phyloP scores from a whole-genome alignment of 2,888 invertebrate genomes.

The Brachynemurus nebulosus region DNA sequence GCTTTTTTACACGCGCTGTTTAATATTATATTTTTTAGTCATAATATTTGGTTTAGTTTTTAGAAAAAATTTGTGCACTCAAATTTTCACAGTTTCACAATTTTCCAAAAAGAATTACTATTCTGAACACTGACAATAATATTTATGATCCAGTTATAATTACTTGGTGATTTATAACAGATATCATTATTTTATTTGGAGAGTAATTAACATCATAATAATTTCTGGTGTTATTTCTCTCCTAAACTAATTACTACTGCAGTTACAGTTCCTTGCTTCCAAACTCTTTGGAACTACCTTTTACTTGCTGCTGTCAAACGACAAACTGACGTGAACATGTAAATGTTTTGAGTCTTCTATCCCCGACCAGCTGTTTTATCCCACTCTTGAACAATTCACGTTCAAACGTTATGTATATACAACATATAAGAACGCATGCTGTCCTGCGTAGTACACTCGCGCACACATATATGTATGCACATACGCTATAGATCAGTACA shows the following conservation, averaged over 20 bases:
- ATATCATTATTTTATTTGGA: neutral
- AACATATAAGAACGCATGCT: no score
- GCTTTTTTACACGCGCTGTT: neutral
- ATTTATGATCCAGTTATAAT: neutral
- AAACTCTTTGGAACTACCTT: neutral
- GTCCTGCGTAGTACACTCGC: no score
- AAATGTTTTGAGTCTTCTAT: conserved; percentile 31
- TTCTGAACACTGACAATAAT: neutral
- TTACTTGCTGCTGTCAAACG: conserved; percentile 29
- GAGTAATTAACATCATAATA: neutral
- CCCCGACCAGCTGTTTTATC: conserved; percentile 30
- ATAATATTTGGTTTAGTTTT: neutral
- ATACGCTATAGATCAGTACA: no score
- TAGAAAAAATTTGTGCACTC: neutral
- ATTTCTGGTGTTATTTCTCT: neutral
- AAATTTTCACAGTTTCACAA: no score
- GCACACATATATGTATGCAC: no score
- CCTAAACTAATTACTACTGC: neutral
- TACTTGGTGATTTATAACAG: neutral
- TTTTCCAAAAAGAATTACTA: no score
- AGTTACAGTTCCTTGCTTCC: neutral
- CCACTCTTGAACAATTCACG: no score
- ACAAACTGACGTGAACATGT: conserved; percentile 44
- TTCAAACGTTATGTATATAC: no score
- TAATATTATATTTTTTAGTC: neutral